These are phyloP conservation scores for Meloidogyne exigua DNA, from an alignment of 1,140 invertebrate species.

Conservation along the genomic window DNA sequence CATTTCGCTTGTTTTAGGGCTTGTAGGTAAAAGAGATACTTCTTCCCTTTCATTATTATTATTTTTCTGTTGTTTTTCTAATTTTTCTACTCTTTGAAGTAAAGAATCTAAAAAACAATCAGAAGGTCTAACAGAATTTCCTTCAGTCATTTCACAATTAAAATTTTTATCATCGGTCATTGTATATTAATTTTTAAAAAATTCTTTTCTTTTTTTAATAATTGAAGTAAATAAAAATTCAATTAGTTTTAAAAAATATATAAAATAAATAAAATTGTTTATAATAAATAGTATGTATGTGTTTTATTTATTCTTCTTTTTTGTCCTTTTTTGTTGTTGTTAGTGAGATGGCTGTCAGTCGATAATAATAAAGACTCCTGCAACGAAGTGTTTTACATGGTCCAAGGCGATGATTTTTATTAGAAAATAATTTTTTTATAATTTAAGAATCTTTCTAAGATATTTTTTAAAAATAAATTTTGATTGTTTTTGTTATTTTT, in stretches of 20 bases:
- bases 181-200: not conserved
- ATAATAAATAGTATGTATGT: too few species aligned
- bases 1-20: not conserved
- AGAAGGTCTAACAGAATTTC: conserved; percentile 49
- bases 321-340: not conserved
- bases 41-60: not conserved
- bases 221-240: not conserved
- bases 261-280: too few species aligned
- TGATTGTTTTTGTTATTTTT: not conserved
- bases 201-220: not conserved
- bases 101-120: conserved; percentile 53
- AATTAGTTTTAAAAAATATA: too few species aligned
- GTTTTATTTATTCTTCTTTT: not conserved
- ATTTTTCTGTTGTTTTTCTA: conserved; percentile 40
- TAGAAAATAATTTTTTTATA: not conserved
- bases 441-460: not conserved
- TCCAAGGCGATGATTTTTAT: too few species aligned
- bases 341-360: not conserved
- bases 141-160: conserved; percentile 52
- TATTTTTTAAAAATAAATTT: not conserved
- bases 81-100: conserved; percentile 54
- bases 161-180: conserved; percentile 1
- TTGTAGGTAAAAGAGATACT: not conserved
- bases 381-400: not conserved
- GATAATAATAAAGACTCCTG: not conserved